Base-by-base conservation (phyloP, 2,113 vertebrate species). In the Laterallus jamaicensis region DNA sequence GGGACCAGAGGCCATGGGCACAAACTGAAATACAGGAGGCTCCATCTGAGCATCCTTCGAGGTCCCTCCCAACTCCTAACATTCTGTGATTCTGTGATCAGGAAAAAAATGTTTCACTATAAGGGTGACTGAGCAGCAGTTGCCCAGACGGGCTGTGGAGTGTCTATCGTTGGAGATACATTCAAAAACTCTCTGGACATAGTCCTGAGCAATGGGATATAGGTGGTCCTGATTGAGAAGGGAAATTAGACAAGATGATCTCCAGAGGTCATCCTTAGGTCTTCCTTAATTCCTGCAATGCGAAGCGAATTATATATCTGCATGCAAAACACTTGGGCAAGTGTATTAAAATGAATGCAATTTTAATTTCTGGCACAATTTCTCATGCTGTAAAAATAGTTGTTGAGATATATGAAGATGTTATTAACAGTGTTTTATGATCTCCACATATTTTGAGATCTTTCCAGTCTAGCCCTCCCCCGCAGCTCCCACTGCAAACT, bases 401-500 rank as follows among this genome's bases (percentile, higher is more conserved):
- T 91, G 12, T 49, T 90, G 67, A 75, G 42, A 68, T 73, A 76
- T 22, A 68, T 17, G 19, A 79, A 54, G 64, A 66, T 66, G 25
- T 50, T 76, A 52, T 75, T 84, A 88, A 60, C 64, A 89, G 83
- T 83, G 59, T 50, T 92, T 69, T 49, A 32, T 55, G 54, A 91
- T 54, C 74, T 83, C 59, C 89, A 92, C 44, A 86, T 49, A 88
- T 88, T 89, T 83, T 93, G 95, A 92, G 63, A 29, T 68, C 81
- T 80, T 95, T 77, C 80, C 78, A 94, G 69, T 20, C 32, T 31
- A 92, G 40, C 54, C 88, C 69, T 89, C 91, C 93, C 94, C 96
- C 90, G 78, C 93, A 95, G 82, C 83, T 90, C 91, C 79, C 90
- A 91, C 37, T 87, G 73, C 92, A 97, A 96, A 91, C 21, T 96